A percentile compares a stretch with the other conserved stretches of the same genome.
Conservation (phyloP, 2,888 invertebrate species). For the Phyto melanocephala region DNA sequence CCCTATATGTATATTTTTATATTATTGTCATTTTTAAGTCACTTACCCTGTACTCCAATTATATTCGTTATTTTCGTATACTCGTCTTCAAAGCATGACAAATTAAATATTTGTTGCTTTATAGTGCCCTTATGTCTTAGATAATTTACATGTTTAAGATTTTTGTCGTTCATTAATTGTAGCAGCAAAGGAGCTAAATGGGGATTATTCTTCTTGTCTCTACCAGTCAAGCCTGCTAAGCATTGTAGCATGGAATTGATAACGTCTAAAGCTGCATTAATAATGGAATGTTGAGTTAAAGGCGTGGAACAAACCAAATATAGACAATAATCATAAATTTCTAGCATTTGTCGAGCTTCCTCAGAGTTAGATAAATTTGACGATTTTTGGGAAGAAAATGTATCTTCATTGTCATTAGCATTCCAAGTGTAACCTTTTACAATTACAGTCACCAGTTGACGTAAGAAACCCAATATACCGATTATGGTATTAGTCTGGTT, state of each 20-base stretch:
- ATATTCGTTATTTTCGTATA: constrained; percentile 57
- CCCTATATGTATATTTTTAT: no score
- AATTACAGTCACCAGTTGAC: constrained; percentile 82
- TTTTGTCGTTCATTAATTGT: constrained; percentile 47
- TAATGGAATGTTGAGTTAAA: constrained; percentile 90
- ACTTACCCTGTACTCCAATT: constrained; percentile 26
- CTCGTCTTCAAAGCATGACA: constrained; percentile 75
- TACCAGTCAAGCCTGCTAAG: constrained; percentile 68
- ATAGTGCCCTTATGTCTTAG: constrained; percentile 78
- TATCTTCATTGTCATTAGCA: constrained; percentile 68
- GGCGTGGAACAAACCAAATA: constrained; percentile 84
- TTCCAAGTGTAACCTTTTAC: constrained; percentile 71
- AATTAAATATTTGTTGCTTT: constrained; percentile 79
- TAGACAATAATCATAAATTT: constrained; percentile 89
- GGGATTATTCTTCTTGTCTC: constrained; percentile 47
- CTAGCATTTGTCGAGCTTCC: constrained; percentile 78
- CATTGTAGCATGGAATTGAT: constrained; percentile 77
- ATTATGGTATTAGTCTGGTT: constrained; percentile 81
- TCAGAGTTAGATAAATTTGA: constrained; percentile 34
- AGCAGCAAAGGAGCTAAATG: constrained; percentile 48
- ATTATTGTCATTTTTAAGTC: background rate
- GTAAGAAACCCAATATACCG: constrained; percentile 84
- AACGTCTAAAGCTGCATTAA: constrained; percentile 91
- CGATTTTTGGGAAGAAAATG: constrained; percentile 47
- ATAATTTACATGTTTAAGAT: constrained; percentile 77